Percentiles rank a stretch among this genome's conserved stretches.
These are phyloP conservation scores for Hypolimnas misippus DNA, from an alignment of 2,888 invertebrate species.

Conservation along the genomic window DNA sequence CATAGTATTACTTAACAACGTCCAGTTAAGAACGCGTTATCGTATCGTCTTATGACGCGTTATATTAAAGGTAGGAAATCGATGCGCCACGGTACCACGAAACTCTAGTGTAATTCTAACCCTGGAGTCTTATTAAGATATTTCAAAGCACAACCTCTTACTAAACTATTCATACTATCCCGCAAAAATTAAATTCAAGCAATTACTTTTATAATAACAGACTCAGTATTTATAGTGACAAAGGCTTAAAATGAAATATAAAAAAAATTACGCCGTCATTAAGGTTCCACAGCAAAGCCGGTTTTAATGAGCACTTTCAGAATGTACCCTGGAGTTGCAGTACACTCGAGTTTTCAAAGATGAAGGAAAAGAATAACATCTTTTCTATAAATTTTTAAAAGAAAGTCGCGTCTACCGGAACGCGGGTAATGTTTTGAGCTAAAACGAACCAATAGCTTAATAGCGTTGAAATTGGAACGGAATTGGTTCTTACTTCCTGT, in stretches of 20 bases:
- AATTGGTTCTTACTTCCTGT: background rate
- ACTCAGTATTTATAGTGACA: slow-evolving; percentile 16
- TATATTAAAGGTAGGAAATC: too few species aligned
- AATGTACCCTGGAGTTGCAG: slow-evolving; percentile 9
- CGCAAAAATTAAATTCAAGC: slow-evolving; percentile 5
- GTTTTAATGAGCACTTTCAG: slow-evolving; percentile 25
- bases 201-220: slow-evolving; percentile 6
- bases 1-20: too few species aligned
- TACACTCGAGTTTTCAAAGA: slow-evolving; percentile 11
- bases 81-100: too few species aligned
- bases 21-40: too few species aligned
- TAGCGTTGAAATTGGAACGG: slow-evolving; percentile 1
- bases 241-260: slow-evolving; percentile 23
- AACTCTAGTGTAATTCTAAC: too few species aligned
- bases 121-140: too few species aligned
- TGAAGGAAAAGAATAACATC: slow-evolving; percentile 14
- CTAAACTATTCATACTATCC: background rate
- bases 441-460: slow-evolving; percentile 11
- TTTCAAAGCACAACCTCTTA: background rate
- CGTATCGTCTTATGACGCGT: too few species aligned
- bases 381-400: slow-evolving; percentile 8
- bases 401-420: background rate
- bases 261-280: slow-evolving; percentile 25
- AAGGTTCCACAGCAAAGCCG: slow-evolving; percentile 24
- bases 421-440: background rate